A percentile compares a stretch with the other conserved stretches of the same genome.
These are phyloP conservation scores for Drosophila pachea DNA, from an alignment of 1,140 invertebrate genomes.

Conservation along the genomic window DNA sequence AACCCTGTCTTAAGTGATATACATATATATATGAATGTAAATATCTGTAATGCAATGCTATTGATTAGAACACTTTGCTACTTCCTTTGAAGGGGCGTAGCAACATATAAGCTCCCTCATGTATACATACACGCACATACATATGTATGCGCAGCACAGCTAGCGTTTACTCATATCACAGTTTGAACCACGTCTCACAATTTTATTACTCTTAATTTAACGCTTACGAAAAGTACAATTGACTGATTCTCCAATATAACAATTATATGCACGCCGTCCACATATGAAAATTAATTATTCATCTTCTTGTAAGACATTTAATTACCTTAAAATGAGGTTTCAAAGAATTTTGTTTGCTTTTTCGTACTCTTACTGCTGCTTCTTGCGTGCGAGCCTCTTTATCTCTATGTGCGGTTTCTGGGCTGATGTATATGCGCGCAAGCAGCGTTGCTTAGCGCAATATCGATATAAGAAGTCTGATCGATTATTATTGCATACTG, in stretches of 20 bases:
- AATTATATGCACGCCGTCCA: not conserved
- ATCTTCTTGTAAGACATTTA: constrained; percentile 3
- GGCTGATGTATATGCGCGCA: not conserved
- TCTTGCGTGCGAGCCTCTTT: constrained; percentile 14
- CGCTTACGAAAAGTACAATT: not conserved
- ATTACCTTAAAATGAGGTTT: constrained; percentile 43
- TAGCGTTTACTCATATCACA: constrained; percentile 36
- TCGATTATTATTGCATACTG: constrained; percentile 43
- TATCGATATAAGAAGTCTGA: constrained; percentile 28
- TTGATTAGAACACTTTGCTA: constrained; percentile 26
- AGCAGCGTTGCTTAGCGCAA: constrained; percentile 26
- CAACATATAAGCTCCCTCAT: constrained; percentile 14
- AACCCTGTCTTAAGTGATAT: not conserved
- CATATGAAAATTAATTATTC: not conserved
- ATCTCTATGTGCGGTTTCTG: constrained; percentile 9
- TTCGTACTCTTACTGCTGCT: constrained; percentile 30
- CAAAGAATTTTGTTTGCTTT: constrained; percentile 39
- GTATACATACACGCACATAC: constrained; percentile 10
- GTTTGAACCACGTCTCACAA: constrained; percentile 47
- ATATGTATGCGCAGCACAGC: not conserved
- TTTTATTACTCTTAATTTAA: constrained; percentile 15
- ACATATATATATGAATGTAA: not conserved
- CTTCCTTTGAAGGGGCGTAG: constrained; percentile 38
- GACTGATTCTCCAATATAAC: not conserved
- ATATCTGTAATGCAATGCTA: constrained; percentile 7